These are phyloP conservation scores for Triplophysa yarkandensis DNA, from an alignment of 2,797 vertebrate species.

Conservation along the genomic window DNA sequence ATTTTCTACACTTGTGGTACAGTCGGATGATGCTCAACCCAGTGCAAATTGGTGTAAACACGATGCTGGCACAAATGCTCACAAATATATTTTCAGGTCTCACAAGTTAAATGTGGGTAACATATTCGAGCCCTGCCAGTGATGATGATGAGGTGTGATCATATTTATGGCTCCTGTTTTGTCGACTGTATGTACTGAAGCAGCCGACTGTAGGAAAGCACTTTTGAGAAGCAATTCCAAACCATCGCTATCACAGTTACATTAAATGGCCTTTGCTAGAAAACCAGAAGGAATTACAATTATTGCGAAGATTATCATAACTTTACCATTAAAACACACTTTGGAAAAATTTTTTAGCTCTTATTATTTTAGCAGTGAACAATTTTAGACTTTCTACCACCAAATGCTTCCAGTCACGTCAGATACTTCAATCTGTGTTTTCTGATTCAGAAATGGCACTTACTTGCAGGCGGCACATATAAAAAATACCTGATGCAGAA, in stretches of 20 bases:
- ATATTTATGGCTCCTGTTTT: not conserved
- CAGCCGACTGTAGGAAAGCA: not conserved
- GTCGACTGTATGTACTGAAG: not conserved
- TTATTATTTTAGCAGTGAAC: constrained; percentile 17
- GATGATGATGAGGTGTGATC: not conserved
- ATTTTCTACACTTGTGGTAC: too few species aligned
- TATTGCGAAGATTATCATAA: constrained; percentile 20
- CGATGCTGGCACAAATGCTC: too few species aligned
- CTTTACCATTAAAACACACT: constrained; percentile 30
- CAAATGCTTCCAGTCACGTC: constrained; percentile 26
- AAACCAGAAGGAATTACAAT: constrained; percentile 20
- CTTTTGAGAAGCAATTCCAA: constrained; percentile 4
- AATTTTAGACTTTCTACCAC: constrained; percentile 22
- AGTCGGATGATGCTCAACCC: too few species aligned
- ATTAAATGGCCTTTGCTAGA: constrained; percentile 5
- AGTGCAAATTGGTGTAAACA: too few species aligned
- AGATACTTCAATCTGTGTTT: constrained; percentile 24
- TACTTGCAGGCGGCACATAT: constrained; percentile 22
- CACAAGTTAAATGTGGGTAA: too few species aligned
- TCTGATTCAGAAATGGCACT: constrained; percentile 36
- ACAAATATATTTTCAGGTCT: too few species aligned
- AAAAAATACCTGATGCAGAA: constrained; percentile 37
- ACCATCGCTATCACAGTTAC: not conserved
- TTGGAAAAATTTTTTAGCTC: constrained; percentile 39
- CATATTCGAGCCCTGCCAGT: too few species aligned